Evolutionary conservation across 2,113 vertebrate species (phyloP), one percentile per base, ranked within the genome.

Genomic region (Heteronetta atricapilla): DNA sequence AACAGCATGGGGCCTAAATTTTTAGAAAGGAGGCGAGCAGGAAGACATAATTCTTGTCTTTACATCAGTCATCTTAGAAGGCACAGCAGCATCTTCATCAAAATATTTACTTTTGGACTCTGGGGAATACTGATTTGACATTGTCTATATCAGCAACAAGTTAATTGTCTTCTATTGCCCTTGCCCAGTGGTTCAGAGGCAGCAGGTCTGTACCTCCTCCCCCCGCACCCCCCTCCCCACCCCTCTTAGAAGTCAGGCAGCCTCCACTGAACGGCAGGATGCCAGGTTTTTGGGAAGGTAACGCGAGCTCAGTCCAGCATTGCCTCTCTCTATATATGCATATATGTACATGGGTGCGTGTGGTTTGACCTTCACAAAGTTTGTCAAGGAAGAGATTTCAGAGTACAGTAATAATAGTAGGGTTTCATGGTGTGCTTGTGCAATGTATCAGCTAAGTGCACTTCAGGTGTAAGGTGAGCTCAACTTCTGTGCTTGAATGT

Each of bases 181-280:
- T 55, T 74, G 23, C 3, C 42, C 53, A 34, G 18, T 70, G 21
- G 9, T 66, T 70, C 64, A 38, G 88, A 58, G 10, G 26, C 8
- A 66, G 25, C 6, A 74, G 25, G 19, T 55, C 36, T 83, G 58
- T 50, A 36, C 12, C 15, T 74, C 48, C 1, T 2, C 4, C 3
- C 21, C 20, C 12, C 15, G 1, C 1, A 3, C 3, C 1, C 2
- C 4, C 3, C 11, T 8, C 20, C 10, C 20, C 12, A 13, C 1
- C 2, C 4, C 3, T 3, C n/a, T 58, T 11, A 66, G 52, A 90
- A 44, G 26, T 36, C 73, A 36, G 19, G 12, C 14, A 67, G 19
- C 8, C 21, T 66, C 28, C 22, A 12, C 7, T 22, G 42, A 17
- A 40, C 4, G 25, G 63, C 21, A n/a, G 31, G 63, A 25, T 28